phyloP scores from a whole-genome alignment of 2,888 invertebrate species.

The Sphaerophoria rueppellii region DNA sequence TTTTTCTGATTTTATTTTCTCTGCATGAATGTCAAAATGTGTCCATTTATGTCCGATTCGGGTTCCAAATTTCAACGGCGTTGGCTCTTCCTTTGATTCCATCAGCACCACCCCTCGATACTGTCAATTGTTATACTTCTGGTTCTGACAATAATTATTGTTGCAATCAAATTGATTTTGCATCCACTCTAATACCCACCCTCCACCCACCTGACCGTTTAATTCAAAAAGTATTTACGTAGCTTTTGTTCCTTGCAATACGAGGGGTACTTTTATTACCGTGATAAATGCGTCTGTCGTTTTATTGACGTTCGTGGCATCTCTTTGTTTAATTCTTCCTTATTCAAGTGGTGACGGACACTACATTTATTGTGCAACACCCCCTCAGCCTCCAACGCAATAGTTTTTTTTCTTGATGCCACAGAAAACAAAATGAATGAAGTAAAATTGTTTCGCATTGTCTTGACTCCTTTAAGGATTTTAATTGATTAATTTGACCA shows the following conservation, averaged over 20 bases:
- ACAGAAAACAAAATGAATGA: constrained; percentile 15
- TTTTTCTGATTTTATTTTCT: constrained; percentile 52
- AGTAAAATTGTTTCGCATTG: constrained; percentile 10
- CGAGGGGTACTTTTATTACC: constrained; percentile 54
- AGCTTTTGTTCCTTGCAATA: neutral
- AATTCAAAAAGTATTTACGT: no score
- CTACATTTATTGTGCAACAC: constrained; percentile 2
- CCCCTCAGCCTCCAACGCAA: constrained; percentile 11
- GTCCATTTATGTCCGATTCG: constrained; percentile 15
- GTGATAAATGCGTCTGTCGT: constrained; percentile 64
- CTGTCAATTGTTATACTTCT: constrained; percentile 65
- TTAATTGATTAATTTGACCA: constrained; percentile 52
- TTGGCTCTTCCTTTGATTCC: constrained; percentile 22
- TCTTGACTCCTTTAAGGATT: neutral
- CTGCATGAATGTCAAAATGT: constrained; percentile 30
- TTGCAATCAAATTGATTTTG: constrained; percentile 71
- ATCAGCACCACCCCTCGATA: constrained; percentile 40
- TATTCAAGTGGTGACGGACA: constrained; percentile 1
- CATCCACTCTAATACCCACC: no score
- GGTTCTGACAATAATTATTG: constrained; percentile 51
- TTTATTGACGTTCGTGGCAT: constrained; percentile 66
- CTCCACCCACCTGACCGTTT: neutral
- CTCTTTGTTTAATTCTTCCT: constrained; percentile 39
- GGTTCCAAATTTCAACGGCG: constrained; percentile 5
- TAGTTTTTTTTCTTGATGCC: constrained; percentile 51